Evolutionary conservation across 2,888 invertebrate genomes (phyloP).

Genomic region (Diaphora mendica): DNA sequence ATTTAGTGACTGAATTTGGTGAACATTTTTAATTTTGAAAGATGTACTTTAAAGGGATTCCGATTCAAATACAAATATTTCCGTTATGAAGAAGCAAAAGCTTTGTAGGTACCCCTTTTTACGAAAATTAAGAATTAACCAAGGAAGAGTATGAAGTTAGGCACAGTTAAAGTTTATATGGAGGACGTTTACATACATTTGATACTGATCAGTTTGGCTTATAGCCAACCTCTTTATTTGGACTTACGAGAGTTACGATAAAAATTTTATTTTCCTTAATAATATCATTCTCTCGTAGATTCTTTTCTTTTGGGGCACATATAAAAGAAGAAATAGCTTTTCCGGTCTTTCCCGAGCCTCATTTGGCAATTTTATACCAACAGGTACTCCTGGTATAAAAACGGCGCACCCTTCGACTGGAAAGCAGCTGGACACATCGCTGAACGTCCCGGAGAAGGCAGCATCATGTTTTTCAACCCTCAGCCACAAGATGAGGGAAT

Average conservation of each 20-base stretch:
- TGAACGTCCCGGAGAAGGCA: slow-evolving; percentile 63
- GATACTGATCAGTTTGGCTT: not conserved
- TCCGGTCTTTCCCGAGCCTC: not conserved
- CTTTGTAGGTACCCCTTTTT: too few relatives aligned
- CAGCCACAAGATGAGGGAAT: slow-evolving; percentile 63
- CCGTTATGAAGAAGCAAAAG: too few relatives aligned
- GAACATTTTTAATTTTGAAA: not conserved
- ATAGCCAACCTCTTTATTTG: not conserved
- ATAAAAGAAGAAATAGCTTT: not conserved
- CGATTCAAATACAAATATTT: too few relatives aligned
- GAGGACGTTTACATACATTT: too few relatives aligned
- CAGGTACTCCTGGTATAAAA: slow-evolving; percentile 73
- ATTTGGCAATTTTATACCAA: not conserved
- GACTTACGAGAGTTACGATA: too few relatives aligned
- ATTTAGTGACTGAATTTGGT: too few relatives aligned
- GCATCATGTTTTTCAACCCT: slow-evolving; percentile 66
- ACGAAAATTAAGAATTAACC: too few relatives aligned
- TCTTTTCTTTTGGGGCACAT: not conserved
- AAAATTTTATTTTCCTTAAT: not conserved
- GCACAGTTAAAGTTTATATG: too few relatives aligned
- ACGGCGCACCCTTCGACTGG: slow-evolving; percentile 59
- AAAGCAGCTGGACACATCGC: slow-evolving; percentile 46
- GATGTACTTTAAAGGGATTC: too few relatives aligned
- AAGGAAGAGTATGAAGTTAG: too few relatives aligned
- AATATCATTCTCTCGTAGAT: not conserved